phyloP scores from a whole-genome alignment of 1,140 invertebrate genomes.

The Drosophila pandora region DNA sequence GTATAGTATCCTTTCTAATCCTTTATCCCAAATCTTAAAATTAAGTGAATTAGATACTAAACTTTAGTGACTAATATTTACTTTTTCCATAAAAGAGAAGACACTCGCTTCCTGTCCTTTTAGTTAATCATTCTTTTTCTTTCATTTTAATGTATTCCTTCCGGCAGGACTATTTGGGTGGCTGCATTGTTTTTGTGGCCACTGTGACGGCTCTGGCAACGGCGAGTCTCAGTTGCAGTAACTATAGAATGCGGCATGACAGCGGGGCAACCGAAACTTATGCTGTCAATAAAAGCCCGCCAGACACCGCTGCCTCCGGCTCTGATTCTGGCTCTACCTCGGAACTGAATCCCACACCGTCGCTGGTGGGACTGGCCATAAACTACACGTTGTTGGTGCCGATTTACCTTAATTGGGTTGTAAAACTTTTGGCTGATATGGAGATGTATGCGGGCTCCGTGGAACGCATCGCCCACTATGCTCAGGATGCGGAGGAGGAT shows the following conservation, averaged over 20 bases:
- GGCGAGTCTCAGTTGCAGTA: slow-evolving; percentile 83
- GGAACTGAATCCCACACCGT: slow-evolving; percentile 85
- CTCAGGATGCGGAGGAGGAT: slow-evolving; percentile 43
- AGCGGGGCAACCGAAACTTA: slow-evolving; percentile 56
- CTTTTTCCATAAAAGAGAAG: neutral
- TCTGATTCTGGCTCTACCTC: neutral
- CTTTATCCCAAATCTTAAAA: neutral
- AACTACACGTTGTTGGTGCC: slow-evolving; percentile 92
- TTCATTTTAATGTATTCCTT: slow-evolving; percentile 40
- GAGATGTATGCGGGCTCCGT: slow-evolving; percentile 92
- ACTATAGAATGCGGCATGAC: slow-evolving; percentile 27
- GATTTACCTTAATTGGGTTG: slow-evolving; percentile 92
- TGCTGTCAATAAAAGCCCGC: slow-evolving; percentile 67
- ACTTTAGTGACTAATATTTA: neutral
- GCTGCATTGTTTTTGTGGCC: slow-evolving; percentile 89
- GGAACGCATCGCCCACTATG: slow-evolving; percentile 88
- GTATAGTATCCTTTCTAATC: slow-evolving; percentile 84
- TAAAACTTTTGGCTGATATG: slow-evolving; percentile 91
- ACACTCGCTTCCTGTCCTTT: slow-evolving; percentile 31
- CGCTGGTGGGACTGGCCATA: slow-evolving; percentile 89
- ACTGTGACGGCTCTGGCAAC: slow-evolving; percentile 87
- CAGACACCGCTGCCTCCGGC: slow-evolving; percentile 15
- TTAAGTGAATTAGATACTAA: neutral
- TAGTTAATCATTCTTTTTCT: slow-evolving; percentile 12
- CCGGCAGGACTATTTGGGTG: slow-evolving; percentile 92